Evolutionary conservation across 2,113 vertebrate genomes (phyloP), one percentile per base, ranked within the genome.

Genomic region (Scalopus aquaticus): DNA sequence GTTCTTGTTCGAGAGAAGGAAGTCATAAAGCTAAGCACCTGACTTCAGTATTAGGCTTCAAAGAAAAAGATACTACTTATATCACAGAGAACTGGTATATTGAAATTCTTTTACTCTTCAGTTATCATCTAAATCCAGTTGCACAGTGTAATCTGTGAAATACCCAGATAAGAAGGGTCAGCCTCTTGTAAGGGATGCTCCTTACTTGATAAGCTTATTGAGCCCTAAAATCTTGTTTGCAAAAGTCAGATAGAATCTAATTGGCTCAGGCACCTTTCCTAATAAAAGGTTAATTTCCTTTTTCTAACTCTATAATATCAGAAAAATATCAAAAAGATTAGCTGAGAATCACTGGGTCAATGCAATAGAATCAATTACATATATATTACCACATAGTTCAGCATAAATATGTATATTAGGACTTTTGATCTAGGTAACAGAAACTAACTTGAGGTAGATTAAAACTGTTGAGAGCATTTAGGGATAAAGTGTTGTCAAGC

Each of bases 1-100:
- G 67, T 96, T 96, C 88, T 94, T 67, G 15, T 87, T 97, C 91
- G 62, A 92, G 74, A 92, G 44, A 12, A 94, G 87, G 95, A 97
- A 96, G 46, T 95, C 91, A 94, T 95, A 79, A 95, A 97, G 85
- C 91, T 77, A 64, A 90, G 92, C 70, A 87, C 87, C 60, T 3
- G 94, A 84, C 86, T 97, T 97, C 60, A 49, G 46, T 92, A 77
- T 91, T 95, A 74, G 93, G 92, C 91, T 95, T 97, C 95, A 96
- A 83, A 91, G 94, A 93, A 86, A 93, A 72, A 96, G 84, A 86
- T 83, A 22, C 69, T 70, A 51, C 49, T 51, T 69, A 32, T 56
- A 16, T 64, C 83, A 35, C 35, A 79, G 90, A 76, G 9, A 74
- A 54, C 85, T 74, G 26, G 67, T 64, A 35, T 92, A 42, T 16